Conservation (phyloP, 2,888 invertebrate species). For the Nemotelus nigrinus region DNA sequence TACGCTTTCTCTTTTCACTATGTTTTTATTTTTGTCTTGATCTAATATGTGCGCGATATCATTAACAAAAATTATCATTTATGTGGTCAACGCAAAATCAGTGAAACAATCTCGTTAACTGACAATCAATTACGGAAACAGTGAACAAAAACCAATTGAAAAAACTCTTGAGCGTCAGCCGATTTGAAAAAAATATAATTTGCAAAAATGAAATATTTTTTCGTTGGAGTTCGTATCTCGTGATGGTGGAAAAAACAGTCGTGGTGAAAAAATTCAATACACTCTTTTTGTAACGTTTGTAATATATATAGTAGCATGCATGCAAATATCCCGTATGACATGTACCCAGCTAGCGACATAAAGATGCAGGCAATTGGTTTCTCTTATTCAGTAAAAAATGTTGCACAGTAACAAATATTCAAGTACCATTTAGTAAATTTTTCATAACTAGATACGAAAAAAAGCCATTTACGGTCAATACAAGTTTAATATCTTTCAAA, state of each 20-base stretch:
- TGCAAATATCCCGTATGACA: conserved; percentile 55
- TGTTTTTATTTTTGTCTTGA: conserved; percentile 30
- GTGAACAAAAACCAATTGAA: too few relatives aligned
- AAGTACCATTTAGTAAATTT: conserved; percentile 12
- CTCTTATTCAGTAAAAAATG: conserved; percentile 19
- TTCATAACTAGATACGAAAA: conserved; percentile 35
- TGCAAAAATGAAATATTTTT: too few relatives aligned
- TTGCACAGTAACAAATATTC: conserved; percentile 32
- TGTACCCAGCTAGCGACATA: conserved; percentile 57
- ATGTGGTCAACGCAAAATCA: too few relatives aligned
- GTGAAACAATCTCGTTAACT: too few relatives aligned
- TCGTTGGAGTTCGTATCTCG: too few relatives aligned
- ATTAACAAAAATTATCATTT: too few relatives aligned
- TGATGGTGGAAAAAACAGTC: too few relatives aligned
- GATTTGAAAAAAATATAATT: too few relatives aligned
- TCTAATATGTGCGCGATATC: background rate
- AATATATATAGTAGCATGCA: conserved; percentile 49
- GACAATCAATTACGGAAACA: too few relatives aligned
- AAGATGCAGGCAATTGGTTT: conserved; percentile 48
- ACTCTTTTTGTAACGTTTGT: background rate
- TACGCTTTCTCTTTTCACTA: conserved; percentile 36
- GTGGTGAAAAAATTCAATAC: background rate
- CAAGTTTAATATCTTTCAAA: background rate
- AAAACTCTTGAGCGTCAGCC: too few relatives aligned
- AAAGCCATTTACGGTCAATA: conserved; percentile 36